Evolutionary conservation across 2,113 vertebrate genomes (phyloP).

Genomic region (Gyps fulvus): DNA sequence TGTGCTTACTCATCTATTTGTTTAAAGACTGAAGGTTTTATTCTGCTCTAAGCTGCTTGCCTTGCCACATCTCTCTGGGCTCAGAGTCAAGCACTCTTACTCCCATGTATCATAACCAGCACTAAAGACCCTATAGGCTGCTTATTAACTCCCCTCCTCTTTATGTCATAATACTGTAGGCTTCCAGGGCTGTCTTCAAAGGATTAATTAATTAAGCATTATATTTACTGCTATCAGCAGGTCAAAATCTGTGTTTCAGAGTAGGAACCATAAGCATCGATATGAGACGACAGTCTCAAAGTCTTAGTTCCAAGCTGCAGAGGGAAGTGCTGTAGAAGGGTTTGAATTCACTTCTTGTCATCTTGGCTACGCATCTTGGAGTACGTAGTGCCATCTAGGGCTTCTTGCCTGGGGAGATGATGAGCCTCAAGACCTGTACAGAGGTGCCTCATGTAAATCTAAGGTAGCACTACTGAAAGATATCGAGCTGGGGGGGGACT

Average conservation of each 20-base stretch:
- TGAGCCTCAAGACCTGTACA: not conserved
- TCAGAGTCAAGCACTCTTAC: not conserved
- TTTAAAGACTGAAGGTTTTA: conserved; percentile 6
- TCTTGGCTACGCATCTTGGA: not conserved
- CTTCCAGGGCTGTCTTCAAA: not conserved
- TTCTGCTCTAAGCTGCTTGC: not conserved
- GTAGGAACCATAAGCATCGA: not conserved
- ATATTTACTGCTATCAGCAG: not conserved
- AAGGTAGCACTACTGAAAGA: not conserved
- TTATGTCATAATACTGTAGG: not conserved
- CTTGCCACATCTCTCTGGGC: not conserved
- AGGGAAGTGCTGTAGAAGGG: not conserved
- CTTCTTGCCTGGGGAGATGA: not conserved
- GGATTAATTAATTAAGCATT: not conserved
- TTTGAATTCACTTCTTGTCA: not conserved
- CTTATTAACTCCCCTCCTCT: not conserved
- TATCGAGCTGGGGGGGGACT: not conserved
- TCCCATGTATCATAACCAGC: not conserved
- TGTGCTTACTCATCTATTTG: not conserved
- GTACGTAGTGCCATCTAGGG: not conserved
- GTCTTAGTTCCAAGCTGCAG: not conserved
- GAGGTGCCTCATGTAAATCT: not conserved
- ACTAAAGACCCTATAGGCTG: not conserved
- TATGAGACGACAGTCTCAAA: not conserved
- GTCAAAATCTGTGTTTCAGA: not conserved